These are phyloP conservation scores for Borostomias antarcticus DNA, from an alignment of 2,797 vertebrate genomes.

Conservation along the genomic window DNA sequence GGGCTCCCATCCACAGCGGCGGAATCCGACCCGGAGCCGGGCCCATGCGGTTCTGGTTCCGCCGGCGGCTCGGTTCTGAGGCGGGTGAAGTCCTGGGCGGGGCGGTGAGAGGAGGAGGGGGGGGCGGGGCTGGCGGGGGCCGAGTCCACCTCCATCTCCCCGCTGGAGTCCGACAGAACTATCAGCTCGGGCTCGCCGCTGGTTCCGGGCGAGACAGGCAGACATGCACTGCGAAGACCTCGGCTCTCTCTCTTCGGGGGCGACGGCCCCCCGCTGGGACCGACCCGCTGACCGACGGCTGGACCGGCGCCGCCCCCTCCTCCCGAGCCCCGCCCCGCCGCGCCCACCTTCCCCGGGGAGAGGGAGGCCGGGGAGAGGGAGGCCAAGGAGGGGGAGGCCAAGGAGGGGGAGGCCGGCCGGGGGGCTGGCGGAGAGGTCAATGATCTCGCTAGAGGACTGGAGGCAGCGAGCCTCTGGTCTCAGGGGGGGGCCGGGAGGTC, in stretches of 20 bases:
- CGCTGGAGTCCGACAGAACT: conserved; percentile 85
- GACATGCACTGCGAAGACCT: not conserved
- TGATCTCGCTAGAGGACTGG: conserved; percentile 45
- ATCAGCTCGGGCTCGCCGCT: conserved; percentile 73
- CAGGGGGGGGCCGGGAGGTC: not conserved
- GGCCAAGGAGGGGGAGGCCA: conserved; percentile 50
- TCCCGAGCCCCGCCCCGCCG: not conserved
- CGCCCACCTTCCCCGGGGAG: conserved; percentile 48
- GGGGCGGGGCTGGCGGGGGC: conserved; percentile 9
- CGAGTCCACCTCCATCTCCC: conserved; percentile 73
- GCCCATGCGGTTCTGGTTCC: not conserved
- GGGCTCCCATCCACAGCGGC: conserved; percentile 6
- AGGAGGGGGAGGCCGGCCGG: conserved; percentile 29
- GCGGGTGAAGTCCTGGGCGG: conserved; percentile 38
- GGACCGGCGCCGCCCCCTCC: not conserved
- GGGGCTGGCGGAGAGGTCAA: conserved; percentile 57
- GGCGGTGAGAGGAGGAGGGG: not conserved
- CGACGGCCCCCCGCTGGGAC: not conserved
- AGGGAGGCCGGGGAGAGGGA: too few species aligned
- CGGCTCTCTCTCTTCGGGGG: conserved; percentile 15
- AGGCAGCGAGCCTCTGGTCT: conserved; percentile 32
- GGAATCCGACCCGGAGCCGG: not conserved
- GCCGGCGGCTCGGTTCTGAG: conserved; percentile 34
- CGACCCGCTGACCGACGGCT: not conserved
- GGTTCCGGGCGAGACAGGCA: conserved; percentile 8